Percentiles rank a stretch among this genome's conserved stretches.
phyloP scores from a whole-genome alignment of 2,888 invertebrate genomes.

The Fissipunctia ypsillon region DNA sequence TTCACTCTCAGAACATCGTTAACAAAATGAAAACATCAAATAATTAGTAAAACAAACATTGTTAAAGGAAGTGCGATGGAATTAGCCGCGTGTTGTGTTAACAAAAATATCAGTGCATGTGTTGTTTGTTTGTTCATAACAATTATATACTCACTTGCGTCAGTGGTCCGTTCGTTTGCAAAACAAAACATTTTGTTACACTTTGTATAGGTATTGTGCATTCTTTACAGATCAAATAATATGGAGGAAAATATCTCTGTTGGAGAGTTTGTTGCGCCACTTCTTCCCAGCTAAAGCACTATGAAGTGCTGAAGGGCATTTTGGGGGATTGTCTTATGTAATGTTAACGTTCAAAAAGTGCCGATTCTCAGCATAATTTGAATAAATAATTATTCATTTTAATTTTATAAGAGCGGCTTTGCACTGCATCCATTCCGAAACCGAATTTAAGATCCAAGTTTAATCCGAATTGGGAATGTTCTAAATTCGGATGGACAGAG shows the following conservation, averaged over 20 bases:
- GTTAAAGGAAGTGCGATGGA: constrained; percentile 60
- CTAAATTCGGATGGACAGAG: no score
- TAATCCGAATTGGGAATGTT: no score
- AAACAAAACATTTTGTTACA: constrained; percentile 62
- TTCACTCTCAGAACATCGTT: constrained; percentile 42
- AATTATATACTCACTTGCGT: constrained; percentile 67
- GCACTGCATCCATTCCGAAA: no score
- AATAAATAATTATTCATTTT: background rate
- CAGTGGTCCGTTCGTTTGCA: constrained; percentile 62
- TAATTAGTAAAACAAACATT: constrained; percentile 60
- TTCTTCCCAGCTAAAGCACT: background rate
- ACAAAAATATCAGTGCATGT: constrained; percentile 53
- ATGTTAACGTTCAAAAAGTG: background rate
- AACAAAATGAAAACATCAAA: constrained; percentile 64
- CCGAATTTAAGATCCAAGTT: no score
- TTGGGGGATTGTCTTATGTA: background rate
- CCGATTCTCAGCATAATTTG: background rate
- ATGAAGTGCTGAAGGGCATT: background rate
- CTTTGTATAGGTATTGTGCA: constrained; percentile 40
- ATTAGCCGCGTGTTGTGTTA: constrained; percentile 53
- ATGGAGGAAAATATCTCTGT: constrained; percentile 6
- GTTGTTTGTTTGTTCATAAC: constrained; percentile 55
- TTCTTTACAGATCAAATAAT: constrained; percentile 31
- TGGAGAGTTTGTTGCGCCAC: background rate
- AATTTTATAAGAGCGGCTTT: no score